Evolutionary conservation across 2,113 vertebrate species (phyloP), one percentile per base, ranked within the genome.

Genomic region (Coryphaenoides rupestris): DNA sequence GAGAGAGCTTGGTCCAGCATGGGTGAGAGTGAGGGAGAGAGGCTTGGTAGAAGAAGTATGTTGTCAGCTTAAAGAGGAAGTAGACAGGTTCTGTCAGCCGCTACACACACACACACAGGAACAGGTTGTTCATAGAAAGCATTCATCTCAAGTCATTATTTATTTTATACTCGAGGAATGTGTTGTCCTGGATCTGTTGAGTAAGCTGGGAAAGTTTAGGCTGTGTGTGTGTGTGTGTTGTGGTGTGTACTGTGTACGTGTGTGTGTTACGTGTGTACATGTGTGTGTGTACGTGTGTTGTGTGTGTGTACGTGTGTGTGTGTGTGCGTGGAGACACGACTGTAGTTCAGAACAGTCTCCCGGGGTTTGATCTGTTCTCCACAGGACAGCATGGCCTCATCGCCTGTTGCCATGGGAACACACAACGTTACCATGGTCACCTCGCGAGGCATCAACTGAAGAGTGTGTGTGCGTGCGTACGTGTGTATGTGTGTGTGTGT

Each of bases 371-470:
- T 26, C 59, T 62, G 64, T 66, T 53, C 13, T 23, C 3, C 12
- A 9, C 70, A 63, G 21, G 72, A 69, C 62, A 33, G 26, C 23
- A n/a, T 52, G 17, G 60, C 69, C 65, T 57, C 57, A 21, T 71
- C 19, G 58, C 40, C 52, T 2, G 69, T 82, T 78, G 66, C 72
- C 85, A 70, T 78, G 82, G 84, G 21, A 82, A 90, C 76, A 21
- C 56, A 76, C 28, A 68, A 52, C 2, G 75, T 88, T 85, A 74
- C 77, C 75, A 81, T 87, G 82, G 68, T 80, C 72, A 85, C 84
- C 64, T 59, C 21, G 68, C 47, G 54, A 62, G 40, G 69, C 72
- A 65, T 72, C 66, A 72, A 69, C 54, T 70, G 67, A 19, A 58
- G 67, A 23, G 49, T 65, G 4, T 50, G 12, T 47, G 33, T 46